A percentile compares a stretch with the other conserved stretches of the same genome.
Conservation (phyloP, 2,888 invertebrate species). For the Andrena hattorfiana region DNA sequence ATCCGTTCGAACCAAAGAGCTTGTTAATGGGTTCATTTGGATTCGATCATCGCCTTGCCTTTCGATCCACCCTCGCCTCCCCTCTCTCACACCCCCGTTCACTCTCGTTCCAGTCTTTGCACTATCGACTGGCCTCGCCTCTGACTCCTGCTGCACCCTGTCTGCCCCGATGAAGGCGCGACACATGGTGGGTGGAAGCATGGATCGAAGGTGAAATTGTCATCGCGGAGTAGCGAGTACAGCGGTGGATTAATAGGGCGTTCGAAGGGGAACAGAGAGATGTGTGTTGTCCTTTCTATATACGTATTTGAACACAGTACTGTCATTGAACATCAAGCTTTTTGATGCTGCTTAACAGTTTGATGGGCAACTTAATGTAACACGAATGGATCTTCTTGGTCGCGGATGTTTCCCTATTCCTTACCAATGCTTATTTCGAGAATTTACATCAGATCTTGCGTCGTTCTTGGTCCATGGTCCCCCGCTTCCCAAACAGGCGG, state of each 20-base stretch:
- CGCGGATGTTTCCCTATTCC: too few relatives aligned
- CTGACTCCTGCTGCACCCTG: conserved; percentile 7
- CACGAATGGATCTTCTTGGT: too few relatives aligned
- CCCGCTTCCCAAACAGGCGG: too few relatives aligned
- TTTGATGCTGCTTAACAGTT: too few relatives aligned
- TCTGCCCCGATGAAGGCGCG: too few relatives aligned
- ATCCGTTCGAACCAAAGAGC: conserved; percentile 76
- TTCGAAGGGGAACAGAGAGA: neutral
- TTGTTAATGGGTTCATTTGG: conserved; percentile 84
- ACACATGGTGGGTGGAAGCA: neutral
- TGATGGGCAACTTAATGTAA: too few relatives aligned
- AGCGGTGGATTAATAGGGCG: conserved; percentile 6
- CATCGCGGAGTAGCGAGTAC: neutral
- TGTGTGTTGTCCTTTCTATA: too few relatives aligned
- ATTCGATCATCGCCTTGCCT: conserved; percentile 81
- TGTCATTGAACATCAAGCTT: too few relatives aligned
- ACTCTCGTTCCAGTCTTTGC: conserved; percentile 52
- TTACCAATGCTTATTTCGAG: too few relatives aligned
- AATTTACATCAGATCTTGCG: too few relatives aligned
- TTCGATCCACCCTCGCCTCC: conserved; percentile 64
- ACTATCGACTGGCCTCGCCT: conserved; percentile 49
- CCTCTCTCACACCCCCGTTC: conserved; percentile 45
- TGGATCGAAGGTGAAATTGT: conserved; percentile 23
- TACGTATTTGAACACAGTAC: too few relatives aligned
- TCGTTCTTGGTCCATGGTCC: too few relatives aligned